These are phyloP conservation scores for Octodon degus DNA, from an alignment of 2,113 vertebrate species.

Conservation along the genomic window DNA sequence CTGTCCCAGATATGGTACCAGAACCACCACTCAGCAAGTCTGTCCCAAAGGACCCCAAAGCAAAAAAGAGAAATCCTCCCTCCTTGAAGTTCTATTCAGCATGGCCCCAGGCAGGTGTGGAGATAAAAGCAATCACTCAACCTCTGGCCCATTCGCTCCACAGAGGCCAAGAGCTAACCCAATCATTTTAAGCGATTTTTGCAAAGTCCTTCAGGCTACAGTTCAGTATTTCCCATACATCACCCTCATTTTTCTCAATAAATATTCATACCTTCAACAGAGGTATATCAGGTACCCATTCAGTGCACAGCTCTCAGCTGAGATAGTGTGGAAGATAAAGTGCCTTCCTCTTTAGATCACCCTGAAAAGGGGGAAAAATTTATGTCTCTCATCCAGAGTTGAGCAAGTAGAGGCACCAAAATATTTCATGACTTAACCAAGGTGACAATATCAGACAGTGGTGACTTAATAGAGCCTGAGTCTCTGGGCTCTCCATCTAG, in stretches of 20 bases:
- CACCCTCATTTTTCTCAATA: constrained; percentile 58
- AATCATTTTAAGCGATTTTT: constrained; percentile 2
- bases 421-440: not conserved
- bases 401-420: not conserved
- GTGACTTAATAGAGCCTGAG: not conserved
- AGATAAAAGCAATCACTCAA: not conserved
- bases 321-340: constrained; percentile 20
- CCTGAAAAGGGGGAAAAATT: not conserved
- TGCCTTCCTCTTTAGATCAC: not conserved
- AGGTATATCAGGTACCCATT: not conserved
- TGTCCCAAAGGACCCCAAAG: not conserved
- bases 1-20: not conserved
- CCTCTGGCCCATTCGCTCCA: not conserved
- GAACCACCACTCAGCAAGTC: not conserved
- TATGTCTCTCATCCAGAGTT: not conserved
- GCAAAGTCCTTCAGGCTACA: constrained; percentile 32
- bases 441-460: not conserved
- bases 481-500: not conserved
- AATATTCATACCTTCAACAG: constrained; percentile 56
- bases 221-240: constrained; percentile 16
- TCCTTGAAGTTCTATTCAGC: not conserved
- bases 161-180: not conserved
- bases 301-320: not conserved
- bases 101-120: not conserved
- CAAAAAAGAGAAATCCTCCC: not conserved